Percentiles rank a stretch among this genome's conserved stretches.
Evolutionary conservation across 2,888 invertebrate species (phyloP).

Genomic region (Diaperis boleti): DNA sequence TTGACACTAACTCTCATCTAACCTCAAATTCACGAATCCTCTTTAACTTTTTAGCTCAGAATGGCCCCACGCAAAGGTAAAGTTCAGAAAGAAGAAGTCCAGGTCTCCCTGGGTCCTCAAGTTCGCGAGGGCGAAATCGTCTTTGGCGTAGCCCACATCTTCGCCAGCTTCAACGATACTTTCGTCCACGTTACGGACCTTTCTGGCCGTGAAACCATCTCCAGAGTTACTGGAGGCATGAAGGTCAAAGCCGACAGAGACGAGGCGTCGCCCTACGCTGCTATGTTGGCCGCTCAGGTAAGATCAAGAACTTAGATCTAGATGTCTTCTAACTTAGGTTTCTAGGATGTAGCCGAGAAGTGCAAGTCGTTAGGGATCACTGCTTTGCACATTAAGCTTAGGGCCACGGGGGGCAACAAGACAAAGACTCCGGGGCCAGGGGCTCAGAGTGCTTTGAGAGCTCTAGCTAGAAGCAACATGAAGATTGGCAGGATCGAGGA

Average conservation of each 20-base stretch:
- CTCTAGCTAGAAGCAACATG: slow-evolving; percentile 98
- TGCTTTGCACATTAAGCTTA: slow-evolving; percentile 96
- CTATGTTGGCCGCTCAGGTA: slow-evolving; percentile 99
- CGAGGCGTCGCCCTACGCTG: slow-evolving; percentile 99
- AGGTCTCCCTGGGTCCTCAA: slow-evolving; percentile 95
- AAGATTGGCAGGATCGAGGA: slow-evolving; percentile 99
- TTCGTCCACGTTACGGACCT: slow-evolving; percentile 99
- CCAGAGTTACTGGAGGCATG: slow-evolving; percentile 98
- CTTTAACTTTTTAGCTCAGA: slow-evolving; percentile 52
- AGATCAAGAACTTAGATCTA: slow-evolving; percentile 39
- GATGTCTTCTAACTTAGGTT: slow-evolving; percentile 13
- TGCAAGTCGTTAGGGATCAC: slow-evolving; percentile 98
- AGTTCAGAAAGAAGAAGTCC: slow-evolving; percentile 96
- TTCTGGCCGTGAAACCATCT: slow-evolving; percentile 95
- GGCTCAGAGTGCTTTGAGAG: slow-evolving; percentile 97
- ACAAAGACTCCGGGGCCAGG: slow-evolving; percentile 99
- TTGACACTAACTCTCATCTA: slow-evolving; percentile 5
- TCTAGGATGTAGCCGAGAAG: slow-evolving; percentile 96
- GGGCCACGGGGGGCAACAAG: slow-evolving; percentile 95
- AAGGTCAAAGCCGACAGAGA: slow-evolving; percentile 99
- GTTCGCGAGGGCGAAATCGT: slow-evolving; percentile 97
- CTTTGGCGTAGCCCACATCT: slow-evolving; percentile 99
- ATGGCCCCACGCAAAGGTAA: slow-evolving; percentile 99
- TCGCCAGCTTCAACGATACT: slow-evolving; percentile 99
- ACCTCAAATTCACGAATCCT: background rate